Percentiles rank a stretch among this genome's conserved stretches.
Evolutionary conservation across 2,113 vertebrate genomes (phyloP).

Genomic region (Hirundichthys speculiger): DNA sequence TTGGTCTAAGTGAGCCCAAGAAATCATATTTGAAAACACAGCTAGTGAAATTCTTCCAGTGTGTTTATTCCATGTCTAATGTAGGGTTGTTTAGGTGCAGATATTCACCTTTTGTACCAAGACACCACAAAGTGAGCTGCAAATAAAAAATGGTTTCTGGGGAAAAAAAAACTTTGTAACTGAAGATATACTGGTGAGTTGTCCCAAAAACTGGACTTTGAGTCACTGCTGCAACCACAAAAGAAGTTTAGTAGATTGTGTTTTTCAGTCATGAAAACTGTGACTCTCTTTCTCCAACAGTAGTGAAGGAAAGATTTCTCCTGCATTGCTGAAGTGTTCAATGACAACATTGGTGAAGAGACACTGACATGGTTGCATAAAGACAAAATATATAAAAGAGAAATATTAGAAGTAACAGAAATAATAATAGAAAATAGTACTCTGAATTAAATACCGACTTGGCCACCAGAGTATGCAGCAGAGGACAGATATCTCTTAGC

Average conservation of each 20-base stretch:
- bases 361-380: neutral
- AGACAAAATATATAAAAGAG: neutral
- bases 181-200: constrained; percentile 13
- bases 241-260: constrained; percentile 1
- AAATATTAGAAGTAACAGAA: neutral
- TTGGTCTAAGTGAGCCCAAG: constrained; percentile 6
- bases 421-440: neutral
- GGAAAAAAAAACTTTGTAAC: constrained; percentile 31
- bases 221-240: constrained; percentile 7
- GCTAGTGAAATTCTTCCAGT: constrained; percentile 2
- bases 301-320: constrained; percentile 12
- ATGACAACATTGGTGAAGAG: neutral
- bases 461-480: constrained; percentile 1
- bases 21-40: constrained; percentile 16
- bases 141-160: constrained; percentile 14
- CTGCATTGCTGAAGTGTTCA: neutral
- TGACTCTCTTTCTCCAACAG: neutral
- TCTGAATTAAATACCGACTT: constrained; percentile 33
- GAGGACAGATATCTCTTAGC: neutral
- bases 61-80: constrained; percentile 5
- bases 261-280: constrained; percentile 12
- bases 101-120: neutral
- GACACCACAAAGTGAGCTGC: too few species aligned
- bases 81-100: neutral
- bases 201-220: neutral